Base-by-base conservation (phyloP, 2,797 vertebrate genomes). In the Acanthopagrus latus region DNA sequence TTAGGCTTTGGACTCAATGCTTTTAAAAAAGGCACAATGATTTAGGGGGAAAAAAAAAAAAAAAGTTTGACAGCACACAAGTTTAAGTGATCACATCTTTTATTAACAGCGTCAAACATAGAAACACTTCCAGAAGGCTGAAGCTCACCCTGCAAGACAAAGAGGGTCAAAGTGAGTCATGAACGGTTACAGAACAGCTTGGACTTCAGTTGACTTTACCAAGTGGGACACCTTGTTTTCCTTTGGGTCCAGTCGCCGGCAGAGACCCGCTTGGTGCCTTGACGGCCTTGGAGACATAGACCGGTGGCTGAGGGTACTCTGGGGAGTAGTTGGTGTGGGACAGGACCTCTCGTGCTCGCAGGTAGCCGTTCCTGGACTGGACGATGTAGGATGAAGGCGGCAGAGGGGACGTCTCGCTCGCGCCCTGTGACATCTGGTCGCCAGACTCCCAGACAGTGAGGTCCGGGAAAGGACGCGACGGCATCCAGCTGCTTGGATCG, bases 301-400 rank as follows among this genome's bases (percentile, higher is more conserved):
- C 27, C 20, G 27, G n/a, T 4, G 57, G 14, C 17, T 43, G 44
- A 41, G 12, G 17, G 18, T 29, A 20, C 54, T 60, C 44, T 4
- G 64, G 74, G 41, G 23, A 18, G 60, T 81, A 84, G 0, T 10
- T 48, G 0, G 20, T 63, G 38, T 71, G 38, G 56, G 65, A 52
- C 2, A 27, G 14, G 18, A 20, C 0, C 3, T 66, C 25, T 5
- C 10, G 12, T 4, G 14, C 38, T 7, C 41, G 56, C 51, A 12
- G 16, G 66, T 71, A 81, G 51, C 52, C 0, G 0, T 74, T 67
- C 2, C 51, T 71, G 23, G 70, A 48, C 66, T 71, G 74, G 78
- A 71, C 13, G n/a, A 84, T 67, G 54, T 59, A 78, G 47, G 62
- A 58, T 1, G 71, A 46, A 6, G 33, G 3, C 0, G 0, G 44